Conservation (phyloP, 2,113 vertebrate species). For the Daboia siamensis region DNA sequence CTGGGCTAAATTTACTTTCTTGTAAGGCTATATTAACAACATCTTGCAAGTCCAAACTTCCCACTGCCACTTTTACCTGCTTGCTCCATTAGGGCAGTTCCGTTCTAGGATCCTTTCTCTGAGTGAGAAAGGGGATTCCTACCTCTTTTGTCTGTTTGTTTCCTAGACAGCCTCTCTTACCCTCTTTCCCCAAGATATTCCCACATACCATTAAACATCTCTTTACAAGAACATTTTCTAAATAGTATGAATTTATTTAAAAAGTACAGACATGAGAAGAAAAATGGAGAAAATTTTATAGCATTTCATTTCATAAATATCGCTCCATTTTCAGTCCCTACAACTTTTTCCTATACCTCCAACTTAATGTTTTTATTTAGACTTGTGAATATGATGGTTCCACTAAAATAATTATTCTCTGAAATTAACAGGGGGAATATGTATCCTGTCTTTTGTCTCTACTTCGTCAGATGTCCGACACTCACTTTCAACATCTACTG, state of each 20-base stretch:
- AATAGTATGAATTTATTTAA: conserved; percentile 6
- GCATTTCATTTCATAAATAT: conserved; percentile 64
- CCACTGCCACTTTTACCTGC: background rate
- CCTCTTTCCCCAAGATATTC: background rate
- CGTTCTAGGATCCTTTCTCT: background rate
- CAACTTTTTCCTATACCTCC: conserved; percentile 62
- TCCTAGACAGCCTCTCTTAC: background rate
- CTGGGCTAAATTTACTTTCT: background rate
- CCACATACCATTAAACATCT: background rate
- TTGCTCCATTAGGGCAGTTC: background rate
- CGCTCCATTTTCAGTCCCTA: conserved; percentile 73
- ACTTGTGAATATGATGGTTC: conserved; percentile 9
- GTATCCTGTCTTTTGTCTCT: conserved; percentile 96
- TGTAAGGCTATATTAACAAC: background rate
- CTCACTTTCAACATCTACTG: conserved; percentile 93
- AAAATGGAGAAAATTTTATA: conserved; percentile 23
- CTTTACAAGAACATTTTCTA: conserved; percentile 10
- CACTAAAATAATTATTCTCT: conserved; percentile 54
- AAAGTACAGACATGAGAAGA: background rate
- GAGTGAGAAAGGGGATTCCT: background rate
- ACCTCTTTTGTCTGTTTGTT: background rate
- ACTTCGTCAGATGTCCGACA: conserved; percentile 95
- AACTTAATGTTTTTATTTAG: conserved; percentile 21
- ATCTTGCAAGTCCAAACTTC: background rate
- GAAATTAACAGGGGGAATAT: conserved; percentile 87